Conservation (phyloP, 2,113 vertebrate species). For the Poeciliopsis prolifica region DNA sequence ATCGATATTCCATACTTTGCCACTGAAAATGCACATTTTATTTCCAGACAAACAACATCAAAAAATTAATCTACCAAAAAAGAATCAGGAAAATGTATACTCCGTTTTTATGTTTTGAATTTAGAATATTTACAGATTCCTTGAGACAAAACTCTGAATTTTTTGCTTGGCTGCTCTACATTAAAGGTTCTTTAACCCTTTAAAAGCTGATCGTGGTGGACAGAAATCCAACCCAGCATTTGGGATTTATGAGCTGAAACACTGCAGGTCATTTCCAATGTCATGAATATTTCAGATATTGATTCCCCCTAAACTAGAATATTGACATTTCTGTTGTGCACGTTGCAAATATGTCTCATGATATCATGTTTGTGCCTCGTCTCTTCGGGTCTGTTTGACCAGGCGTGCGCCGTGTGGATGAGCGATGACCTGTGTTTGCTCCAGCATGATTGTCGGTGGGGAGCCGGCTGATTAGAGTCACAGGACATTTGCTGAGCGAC, state of each 20-base stretch:
- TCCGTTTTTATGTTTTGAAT: too few relatives aligned
- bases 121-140: too few relatives aligned
- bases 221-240: not conserved
- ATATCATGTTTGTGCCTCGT: conserved; percentile 8
- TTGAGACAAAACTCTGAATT: too few relatives aligned
- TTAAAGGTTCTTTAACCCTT: not conserved
- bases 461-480: conserved; percentile 33
- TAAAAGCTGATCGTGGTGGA: not conserved
- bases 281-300: conserved; percentile 41
- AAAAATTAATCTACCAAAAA: too few relatives aligned
- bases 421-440: conserved; percentile 22
- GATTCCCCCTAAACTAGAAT: conserved; percentile 10
- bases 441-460: conserved; percentile 29
- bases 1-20: too few relatives aligned
- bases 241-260: not conserved
- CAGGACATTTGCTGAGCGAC: conserved; percentile 23
- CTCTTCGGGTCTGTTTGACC: conserved; percentile 13
- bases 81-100: too few relatives aligned
- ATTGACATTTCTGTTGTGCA: conserved; percentile 6
- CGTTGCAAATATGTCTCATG: not conserved
- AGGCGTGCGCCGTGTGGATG: not conserved
- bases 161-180: not conserved
- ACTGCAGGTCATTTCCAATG: conserved; percentile 8
- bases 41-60: too few relatives aligned
- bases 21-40: too few relatives aligned